These are phyloP conservation scores for Holothuria glaberrima DNA, from an alignment of 35 echinoderm and acorn worm species.

Conservation along the genomic window DNA sequence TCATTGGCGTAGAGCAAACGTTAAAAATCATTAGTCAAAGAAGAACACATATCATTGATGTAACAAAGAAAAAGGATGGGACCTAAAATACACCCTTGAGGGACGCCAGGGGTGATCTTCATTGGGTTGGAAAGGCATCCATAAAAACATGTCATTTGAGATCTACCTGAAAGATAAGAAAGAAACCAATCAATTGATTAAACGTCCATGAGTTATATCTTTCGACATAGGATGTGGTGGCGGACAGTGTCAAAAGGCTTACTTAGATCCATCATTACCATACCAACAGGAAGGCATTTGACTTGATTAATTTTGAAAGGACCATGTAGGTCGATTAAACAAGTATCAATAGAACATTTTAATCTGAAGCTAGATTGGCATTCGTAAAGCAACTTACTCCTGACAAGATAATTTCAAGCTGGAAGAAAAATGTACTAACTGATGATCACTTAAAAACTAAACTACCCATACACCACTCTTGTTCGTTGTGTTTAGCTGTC, in stretches of 20 bases:
- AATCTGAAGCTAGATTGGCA: conserved; percentile 30
- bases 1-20: no score
- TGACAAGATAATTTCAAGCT: conserved; percentile 41
- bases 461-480: no score
- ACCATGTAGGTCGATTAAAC: conserved; percentile 18
- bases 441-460: no score
- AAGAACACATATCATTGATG: no score
- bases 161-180: conserved; percentile 3
- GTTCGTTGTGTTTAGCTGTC: no score
- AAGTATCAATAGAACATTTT: conserved; percentile 15
- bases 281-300: conserved; percentile 5
- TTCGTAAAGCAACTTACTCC: conserved; percentile 10
- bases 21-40: no score
- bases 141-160: neutral
- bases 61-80: neutral
- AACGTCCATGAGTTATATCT: neutral
- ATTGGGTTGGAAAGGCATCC: neutral
- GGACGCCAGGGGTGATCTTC: neutral
- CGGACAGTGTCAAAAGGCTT: conserved; percentile 14
- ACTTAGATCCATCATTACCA: conserved; percentile 15
- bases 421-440: no score
- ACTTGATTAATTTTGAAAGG: neutral
- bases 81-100: neutral
- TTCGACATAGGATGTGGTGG: neutral
- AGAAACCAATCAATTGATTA: neutral